Conservation (phyloP, 1,140 invertebrate genomes). For the Microplitis mediator region DNA sequence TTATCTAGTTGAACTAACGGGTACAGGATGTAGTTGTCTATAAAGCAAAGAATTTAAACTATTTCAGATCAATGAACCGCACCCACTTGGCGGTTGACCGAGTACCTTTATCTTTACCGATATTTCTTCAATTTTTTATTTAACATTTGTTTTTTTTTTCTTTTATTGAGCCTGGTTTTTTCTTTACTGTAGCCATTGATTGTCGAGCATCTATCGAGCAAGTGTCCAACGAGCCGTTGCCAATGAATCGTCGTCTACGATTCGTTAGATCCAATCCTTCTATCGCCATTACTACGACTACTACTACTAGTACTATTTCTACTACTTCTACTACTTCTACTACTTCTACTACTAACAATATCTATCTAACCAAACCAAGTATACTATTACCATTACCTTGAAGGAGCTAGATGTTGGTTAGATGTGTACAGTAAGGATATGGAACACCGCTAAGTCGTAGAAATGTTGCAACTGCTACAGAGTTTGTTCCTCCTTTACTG, state of each 20-base stretch:
- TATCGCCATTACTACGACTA: not conserved
- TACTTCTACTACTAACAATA: not conserved
- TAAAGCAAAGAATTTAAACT: not conserved
- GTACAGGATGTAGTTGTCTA: conserved; percentile 20
- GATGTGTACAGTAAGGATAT: too few relatives aligned
- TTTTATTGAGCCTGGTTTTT: not conserved
- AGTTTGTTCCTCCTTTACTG: not conserved
- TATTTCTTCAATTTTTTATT: not conserved
- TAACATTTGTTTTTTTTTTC: not conserved
- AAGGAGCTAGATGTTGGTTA: too few relatives aligned
- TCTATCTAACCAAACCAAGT: not conserved
- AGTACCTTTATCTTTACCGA: conserved; percentile 1
- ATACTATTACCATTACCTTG: too few relatives aligned
- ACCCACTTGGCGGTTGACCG: conserved; percentile 25
- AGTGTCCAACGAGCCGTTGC: conserved; percentile 11
- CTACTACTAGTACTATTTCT: not conserved
- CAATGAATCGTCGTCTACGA: conserved; percentile 3
- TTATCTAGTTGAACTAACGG: not conserved
- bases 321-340: not conserved
- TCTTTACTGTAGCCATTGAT: not conserved
- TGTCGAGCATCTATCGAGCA: not conserved
- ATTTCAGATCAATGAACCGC: conserved; percentile 4
- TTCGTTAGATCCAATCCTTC: conserved; percentile 9
- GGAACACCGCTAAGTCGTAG: not conserved
- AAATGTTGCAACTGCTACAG: not conserved